phyloP scores from a whole-genome alignment of 2,888 invertebrate genomes.

The Oeneis ivallda region DNA sequence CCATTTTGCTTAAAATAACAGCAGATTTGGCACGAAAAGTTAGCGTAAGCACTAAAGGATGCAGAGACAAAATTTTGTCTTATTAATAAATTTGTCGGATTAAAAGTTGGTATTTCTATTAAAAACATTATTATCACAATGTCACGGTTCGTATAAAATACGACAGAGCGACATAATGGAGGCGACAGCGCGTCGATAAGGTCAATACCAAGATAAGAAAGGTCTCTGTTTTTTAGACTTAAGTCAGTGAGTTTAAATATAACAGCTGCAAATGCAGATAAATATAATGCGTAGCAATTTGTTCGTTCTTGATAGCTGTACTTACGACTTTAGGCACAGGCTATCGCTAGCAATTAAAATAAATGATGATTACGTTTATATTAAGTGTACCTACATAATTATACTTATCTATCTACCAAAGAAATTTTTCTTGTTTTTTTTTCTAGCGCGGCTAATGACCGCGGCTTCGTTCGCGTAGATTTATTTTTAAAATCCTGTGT shows the following conservation, averaged over 20 bases:
- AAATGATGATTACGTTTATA: neutral
- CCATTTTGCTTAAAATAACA: no score
- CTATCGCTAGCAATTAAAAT: neutral
- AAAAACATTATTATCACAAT: slow-evolving; percentile 17
- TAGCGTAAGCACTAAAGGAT: neutral
- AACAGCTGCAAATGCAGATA: slow-evolving; percentile 5
- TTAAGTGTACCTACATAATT: neutral
- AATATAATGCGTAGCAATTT: neutral
- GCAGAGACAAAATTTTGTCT: no score
- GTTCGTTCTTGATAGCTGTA: neutral
- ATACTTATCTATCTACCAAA: neutral
- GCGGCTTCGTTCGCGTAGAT: no score
- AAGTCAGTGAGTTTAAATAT: neutral
- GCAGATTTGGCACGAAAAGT: neutral
- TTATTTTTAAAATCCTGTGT: no score
- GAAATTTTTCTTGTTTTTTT: neutral
- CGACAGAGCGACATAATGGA: slow-evolving; percentile 8
- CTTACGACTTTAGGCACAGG: neutral
- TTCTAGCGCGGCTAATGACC: no score
- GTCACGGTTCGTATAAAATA: slow-evolving; percentile 14
- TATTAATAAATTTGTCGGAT: neutral
- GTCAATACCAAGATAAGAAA: slow-evolving; percentile 21
- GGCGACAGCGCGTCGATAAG: slow-evolving; percentile 20
- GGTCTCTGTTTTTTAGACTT: slow-evolving; percentile 12
- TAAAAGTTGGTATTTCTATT: slow-evolving; percentile 7